These are phyloP conservation scores for Caenorhabditis elegans DNA, from an alignment of 1,140 invertebrate species.

Conservation along the genomic window DNA sequence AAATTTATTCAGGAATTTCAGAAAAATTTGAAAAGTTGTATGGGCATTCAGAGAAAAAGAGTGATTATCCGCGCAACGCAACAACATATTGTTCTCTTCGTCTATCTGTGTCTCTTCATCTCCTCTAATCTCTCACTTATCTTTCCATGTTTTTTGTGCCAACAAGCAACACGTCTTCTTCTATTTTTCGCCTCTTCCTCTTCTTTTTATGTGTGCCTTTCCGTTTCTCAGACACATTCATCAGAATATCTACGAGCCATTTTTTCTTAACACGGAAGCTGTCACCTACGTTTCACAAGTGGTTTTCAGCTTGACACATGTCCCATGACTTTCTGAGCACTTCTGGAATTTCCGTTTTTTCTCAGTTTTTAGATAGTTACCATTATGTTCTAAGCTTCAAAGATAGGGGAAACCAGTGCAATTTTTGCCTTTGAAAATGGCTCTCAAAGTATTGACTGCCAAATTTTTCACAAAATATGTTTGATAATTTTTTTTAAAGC, in stretches of 20 bases:
- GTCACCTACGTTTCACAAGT: neutral
- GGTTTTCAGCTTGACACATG: neutral
- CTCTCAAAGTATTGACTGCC: too few species aligned
- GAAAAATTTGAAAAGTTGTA: too few species aligned
- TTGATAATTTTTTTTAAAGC: too few species aligned
- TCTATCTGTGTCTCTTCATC: neutral
- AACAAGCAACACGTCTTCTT: conserved; percentile 26
- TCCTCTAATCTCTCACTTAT: neutral
- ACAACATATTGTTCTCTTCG: neutral
- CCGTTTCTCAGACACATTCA: neutral
- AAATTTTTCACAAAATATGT: too few species aligned
- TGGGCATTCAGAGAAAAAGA: neutral
- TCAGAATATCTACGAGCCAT: neutral
- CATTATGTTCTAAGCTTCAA: too few species aligned
- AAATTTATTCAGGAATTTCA: too few species aligned
- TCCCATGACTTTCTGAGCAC: too few species aligned
- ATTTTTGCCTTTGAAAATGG: too few species aligned
- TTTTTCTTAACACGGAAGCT: neutral
- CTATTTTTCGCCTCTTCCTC: neutral
- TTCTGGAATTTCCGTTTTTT: too few species aligned
- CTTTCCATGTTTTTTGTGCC: neutral
- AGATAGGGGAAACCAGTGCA: too few species aligned
- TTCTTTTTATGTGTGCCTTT: neutral
- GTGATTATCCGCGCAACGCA: conserved; percentile 4
- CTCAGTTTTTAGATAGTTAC: too few species aligned